Percentiles rank a stretch among this genome's conserved stretches.
Conservation (phyloP, 2,888 invertebrate genomes). For the Sphaerophoria rueppellii region DNA sequence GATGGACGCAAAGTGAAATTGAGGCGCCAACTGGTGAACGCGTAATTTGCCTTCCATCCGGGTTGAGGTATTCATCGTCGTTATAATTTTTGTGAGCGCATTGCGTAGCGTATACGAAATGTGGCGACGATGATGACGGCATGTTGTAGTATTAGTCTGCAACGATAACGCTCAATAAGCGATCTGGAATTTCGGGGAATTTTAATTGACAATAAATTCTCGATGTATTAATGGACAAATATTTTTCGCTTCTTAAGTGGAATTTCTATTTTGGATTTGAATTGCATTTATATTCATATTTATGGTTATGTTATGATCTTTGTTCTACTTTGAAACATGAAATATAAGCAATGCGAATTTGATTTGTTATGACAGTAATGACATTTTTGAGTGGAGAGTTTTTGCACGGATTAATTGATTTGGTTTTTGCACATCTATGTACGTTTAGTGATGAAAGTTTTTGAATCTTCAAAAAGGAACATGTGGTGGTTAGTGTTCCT, state of each 20-base stretch:
- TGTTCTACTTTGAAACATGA: conserved; percentile 34
- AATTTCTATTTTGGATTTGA: conserved; percentile 28
- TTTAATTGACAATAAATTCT: conserved; percentile 71
- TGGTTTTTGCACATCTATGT: background rate
- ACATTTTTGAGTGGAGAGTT: background rate
- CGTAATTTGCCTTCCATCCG: conserved; percentile 53
- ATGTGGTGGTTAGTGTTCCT: too few species aligned
- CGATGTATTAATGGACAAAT: conserved; percentile 27
- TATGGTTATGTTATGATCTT: conserved; percentile 35
- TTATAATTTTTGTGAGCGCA: background rate
- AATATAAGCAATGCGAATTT: background rate
- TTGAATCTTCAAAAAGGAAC: too few species aligned
- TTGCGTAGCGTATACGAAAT: background rate
- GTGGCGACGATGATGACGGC: background rate
- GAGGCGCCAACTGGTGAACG: conserved; percentile 63
- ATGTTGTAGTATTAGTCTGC: background rate
- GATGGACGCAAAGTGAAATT: conserved; percentile 28
- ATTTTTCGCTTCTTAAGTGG: conserved; percentile 45
- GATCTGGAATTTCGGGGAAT: conserved; percentile 65
- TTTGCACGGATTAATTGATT: conserved; percentile 1
- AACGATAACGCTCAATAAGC: conserved; percentile 1
- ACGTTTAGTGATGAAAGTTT: too few species aligned
- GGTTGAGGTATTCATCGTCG: conserved; percentile 36
- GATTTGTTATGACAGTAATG: conserved; percentile 7
- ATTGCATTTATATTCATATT: conserved; percentile 23